These are phyloP conservation scores for Cryptocephalus moraei DNA, from an alignment of 2,888 invertebrate genomes.

Conservation along the genomic window DNA sequence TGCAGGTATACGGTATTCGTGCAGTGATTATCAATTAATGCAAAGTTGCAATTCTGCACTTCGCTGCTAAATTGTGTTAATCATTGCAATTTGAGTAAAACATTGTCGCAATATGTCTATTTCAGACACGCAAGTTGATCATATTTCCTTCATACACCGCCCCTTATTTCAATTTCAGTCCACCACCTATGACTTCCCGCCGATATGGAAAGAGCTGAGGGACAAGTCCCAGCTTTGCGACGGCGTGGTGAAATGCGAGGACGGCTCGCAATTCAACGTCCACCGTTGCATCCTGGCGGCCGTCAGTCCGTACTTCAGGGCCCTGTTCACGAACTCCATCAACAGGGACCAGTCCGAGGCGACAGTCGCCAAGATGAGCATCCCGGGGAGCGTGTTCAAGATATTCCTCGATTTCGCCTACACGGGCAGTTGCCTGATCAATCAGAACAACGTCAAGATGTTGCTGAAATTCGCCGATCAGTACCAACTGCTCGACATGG, in stretches of 20 bases:
- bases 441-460: slow-evolving; percentile 56
- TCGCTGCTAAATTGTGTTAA: too few species aligned
- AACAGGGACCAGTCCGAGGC: slow-evolving; percentile 51
- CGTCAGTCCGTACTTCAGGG: slow-evolving; percentile 62
- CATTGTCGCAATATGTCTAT: too few species aligned
- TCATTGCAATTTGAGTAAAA: too few species aligned
- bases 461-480: slow-evolving; percentile 62
- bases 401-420: slow-evolving; percentile 67
- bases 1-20: too few species aligned
- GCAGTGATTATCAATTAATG: too few species aligned
- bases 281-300: slow-evolving; percentile 63
- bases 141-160: too few species aligned
- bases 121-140: too few species aligned
- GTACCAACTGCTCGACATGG: slow-evolving; percentile 62
- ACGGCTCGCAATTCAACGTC: slow-evolving; percentile 50
- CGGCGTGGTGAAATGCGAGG: slow-evolving; percentile 54
- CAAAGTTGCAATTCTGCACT: too few species aligned
- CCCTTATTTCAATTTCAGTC: background rate
- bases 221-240: slow-evolving; percentile 59
- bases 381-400: slow-evolving; percentile 49
- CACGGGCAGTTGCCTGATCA: slow-evolving; percentile 55
- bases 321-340: slow-evolving; percentile 58
- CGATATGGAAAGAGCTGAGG: slow-evolving; percentile 58
- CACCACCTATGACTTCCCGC: slow-evolving; percentile 52
- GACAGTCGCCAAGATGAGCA: slow-evolving; percentile 49